Conservation (phyloP, 2,888 invertebrate species). For the Leptarthrus brevirostris region DNA sequence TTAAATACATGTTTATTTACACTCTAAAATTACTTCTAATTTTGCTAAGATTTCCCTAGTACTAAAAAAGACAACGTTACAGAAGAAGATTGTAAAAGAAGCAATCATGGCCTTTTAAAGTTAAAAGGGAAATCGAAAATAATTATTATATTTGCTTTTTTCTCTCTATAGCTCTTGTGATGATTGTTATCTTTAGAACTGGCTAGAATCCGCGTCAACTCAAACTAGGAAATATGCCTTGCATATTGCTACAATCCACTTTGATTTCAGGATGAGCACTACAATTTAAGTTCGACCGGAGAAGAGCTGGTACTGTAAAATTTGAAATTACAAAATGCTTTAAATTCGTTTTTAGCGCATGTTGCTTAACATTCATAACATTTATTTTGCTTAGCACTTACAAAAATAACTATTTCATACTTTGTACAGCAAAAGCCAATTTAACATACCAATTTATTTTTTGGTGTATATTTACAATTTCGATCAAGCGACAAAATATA, state of each 20-base stretch:
- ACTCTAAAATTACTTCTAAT: conserved; percentile 19
- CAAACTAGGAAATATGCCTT: conserved; percentile 10
- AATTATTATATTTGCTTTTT: conserved; percentile 22
- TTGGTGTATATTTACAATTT: not conserved
- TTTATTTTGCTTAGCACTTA: not conserved
- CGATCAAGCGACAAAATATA: not conserved
- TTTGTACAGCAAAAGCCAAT: conserved; percentile 21
- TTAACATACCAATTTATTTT: not conserved
- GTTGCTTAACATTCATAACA: conserved; percentile 5
- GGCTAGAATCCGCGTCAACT: conserved; percentile 8
- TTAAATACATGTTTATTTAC: conserved; percentile 42
- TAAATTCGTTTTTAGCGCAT: conserved; percentile 32
- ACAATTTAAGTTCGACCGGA: conserved; percentile 72
- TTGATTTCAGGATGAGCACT: conserved; percentile 46
- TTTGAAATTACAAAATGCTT: conserved; percentile 58
- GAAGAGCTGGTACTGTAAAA: conserved; percentile 76
- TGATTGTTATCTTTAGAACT: conserved; percentile 32
- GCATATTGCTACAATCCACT: conserved; percentile 24
- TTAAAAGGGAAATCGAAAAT: conserved; percentile 5
- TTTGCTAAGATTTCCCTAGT: conserved; percentile 9
- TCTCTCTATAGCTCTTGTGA: conserved; percentile 9
- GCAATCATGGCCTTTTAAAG: not conserved
- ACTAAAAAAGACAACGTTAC: not conserved
- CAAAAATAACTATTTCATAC: conserved; percentile 3
- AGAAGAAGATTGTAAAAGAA: not conserved